Base-by-base conservation (phyloP, 2,888 invertebrate species). In the Drosophila limbata region DNA sequence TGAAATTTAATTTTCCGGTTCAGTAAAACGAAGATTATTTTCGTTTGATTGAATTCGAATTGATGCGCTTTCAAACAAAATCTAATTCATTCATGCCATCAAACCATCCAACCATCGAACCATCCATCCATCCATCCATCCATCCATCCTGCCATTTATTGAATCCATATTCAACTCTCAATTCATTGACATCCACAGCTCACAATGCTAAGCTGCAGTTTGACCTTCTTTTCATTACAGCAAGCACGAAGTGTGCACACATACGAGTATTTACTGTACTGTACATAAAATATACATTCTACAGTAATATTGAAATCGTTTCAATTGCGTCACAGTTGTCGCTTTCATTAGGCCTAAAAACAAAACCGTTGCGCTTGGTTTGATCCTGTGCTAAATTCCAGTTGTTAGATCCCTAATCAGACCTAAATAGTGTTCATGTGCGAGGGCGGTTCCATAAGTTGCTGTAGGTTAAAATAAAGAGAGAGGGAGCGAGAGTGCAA, bases 41-140 rank as follows among this genome's bases (percentile, higher is more conserved):
- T 68, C 78, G 42, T 56, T 76, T 81, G 76, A 81, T 83, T 81
- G 81, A 75, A 81, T 83, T 78, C 48, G 62, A 72, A 63, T 65
- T 64, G 65, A 69, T 76, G 76, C 69, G 69, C 62, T 77, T 56
- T 62, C 64, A 56, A 57, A 53, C 64, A 62, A 69, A 69, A 77
- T 64, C 56, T 60, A 59, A 75, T 71, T 66, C 63, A 75, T 70
- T 66, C 56, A 40, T 21, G 17, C 25, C 59, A 65, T 4, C 50
- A 42, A 64, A n/a, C 17, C 50, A 50, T 42, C 8, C 50, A 50
- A 4, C 3, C 44, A 50, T 44, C 6, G 37, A 64, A 21, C 17
- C 15, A 64, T 31, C 17, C 15, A 44, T 37, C 44, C 35, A 60
- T 62, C 15, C 45, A 39, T 28, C n/a, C 37, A 53, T 47, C 31